Percentiles rank a stretch among this genome's conserved stretches.
phyloP scores from a whole-genome alignment of 2,888 invertebrate genomes.

The Idaea dimidiata region DNA sequence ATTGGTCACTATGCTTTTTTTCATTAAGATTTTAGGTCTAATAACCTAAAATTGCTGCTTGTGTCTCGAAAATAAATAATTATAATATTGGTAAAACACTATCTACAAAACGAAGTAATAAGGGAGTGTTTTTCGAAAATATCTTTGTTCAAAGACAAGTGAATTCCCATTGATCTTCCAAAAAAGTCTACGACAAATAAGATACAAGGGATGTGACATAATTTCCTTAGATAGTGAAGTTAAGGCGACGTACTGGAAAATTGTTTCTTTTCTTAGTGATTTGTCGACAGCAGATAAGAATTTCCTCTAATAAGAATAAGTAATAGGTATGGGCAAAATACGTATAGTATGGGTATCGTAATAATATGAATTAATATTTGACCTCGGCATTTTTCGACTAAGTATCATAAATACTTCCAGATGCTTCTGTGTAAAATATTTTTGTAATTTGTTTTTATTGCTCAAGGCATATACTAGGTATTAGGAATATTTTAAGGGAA shows the following conservation, averaged over 20 bases:
- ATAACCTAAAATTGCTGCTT: no score
- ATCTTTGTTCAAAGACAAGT: background rate
- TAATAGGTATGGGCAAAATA: no score
- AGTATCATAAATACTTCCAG: no score
- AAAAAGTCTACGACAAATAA: background rate
- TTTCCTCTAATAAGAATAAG: background rate
- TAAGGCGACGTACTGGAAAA: background rate
- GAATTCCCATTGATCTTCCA: background rate
- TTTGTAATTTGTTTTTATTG: no score
- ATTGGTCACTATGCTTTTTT: no score
- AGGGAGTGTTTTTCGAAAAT: background rate
- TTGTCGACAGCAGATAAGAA: background rate
- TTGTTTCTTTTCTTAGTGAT: background rate
- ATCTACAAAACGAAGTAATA: background rate
- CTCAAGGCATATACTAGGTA: no score
- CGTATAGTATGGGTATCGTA: background rate
- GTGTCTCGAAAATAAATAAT: no score
- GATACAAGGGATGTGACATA: background rate
- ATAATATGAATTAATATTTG: background rate
- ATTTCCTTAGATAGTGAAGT: background rate
- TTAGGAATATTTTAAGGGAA: no score
- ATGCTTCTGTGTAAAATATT: no score
- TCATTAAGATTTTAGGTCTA: no score
- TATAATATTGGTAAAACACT: no score
- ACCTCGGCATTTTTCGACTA: no score